Conservation (phyloP, 1,140 invertebrate species). For the Sitobion miscanthi region DNA sequence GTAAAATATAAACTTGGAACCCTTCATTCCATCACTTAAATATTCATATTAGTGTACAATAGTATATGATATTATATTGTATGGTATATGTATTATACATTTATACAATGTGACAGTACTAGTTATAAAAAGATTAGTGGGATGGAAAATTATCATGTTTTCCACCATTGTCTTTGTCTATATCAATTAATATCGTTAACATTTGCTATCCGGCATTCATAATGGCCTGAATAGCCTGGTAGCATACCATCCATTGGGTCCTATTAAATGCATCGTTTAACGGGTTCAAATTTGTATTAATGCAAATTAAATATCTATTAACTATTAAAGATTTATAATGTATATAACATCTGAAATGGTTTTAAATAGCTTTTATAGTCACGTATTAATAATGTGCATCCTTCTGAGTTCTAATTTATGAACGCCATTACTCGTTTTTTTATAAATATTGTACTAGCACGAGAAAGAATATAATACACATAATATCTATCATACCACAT, state of each 20-base stretch:
- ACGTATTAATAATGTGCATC: background rate
- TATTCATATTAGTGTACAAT: background rate
- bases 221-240: background rate
- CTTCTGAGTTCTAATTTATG: background rate
- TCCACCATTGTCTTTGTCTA: background rate
- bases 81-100: background rate
- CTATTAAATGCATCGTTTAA: conserved; percentile 3
- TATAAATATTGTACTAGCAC: background rate
- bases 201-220: background rate
- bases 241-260: background rate
- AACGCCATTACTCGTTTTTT: background rate
- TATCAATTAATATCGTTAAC: background rate
- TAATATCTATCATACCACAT: background rate
- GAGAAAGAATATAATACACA: background rate
- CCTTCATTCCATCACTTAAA: background rate
- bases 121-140: background rate
- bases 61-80: too few species aligned
- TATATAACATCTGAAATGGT: background rate
- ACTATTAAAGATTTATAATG: background rate
- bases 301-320: conserved; percentile 10
- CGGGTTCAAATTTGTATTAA: background rate
- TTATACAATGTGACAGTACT: background rate
- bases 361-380: background rate
- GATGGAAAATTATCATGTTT: background rate
- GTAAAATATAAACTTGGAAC: background rate